Percentiles rank a stretch among this genome's conserved stretches.
phyloP scores from a whole-genome alignment of 2,888 invertebrate species.

The Macropis europaea region DNA sequence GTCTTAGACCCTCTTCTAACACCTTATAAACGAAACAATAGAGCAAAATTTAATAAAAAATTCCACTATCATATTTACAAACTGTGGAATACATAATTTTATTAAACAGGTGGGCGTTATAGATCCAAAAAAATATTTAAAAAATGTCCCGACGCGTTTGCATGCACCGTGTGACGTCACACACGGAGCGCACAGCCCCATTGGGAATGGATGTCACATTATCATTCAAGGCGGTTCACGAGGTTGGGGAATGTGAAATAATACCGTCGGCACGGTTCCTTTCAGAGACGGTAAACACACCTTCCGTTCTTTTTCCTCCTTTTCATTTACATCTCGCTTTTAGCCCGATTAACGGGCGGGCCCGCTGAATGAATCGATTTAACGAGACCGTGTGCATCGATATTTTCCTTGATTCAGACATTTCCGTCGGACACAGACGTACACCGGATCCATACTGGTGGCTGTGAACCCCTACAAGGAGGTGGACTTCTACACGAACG shows the following conservation, averaged over 20 bases:
- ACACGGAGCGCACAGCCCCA: neutral
- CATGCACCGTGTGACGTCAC: conserved; percentile 13
- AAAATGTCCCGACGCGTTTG: neutral
- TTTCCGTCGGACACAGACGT: conserved; percentile 85
- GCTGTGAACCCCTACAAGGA: conserved; percentile 97
- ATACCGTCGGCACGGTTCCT: conserved; percentile 38
- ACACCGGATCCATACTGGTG: conserved; percentile 94
- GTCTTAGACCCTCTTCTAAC: too few relatives aligned
- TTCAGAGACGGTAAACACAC: conserved; percentile 27
- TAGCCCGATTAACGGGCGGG: conserved; percentile 18
- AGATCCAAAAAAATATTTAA: neutral
- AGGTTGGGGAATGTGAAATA: conserved; percentile 39
- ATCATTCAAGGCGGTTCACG: conserved; percentile 40
- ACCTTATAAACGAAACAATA: too few relatives aligned
- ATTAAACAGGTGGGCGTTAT: too few relatives aligned
- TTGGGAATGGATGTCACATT: conserved; percentile 40
- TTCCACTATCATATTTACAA: too few relatives aligned
- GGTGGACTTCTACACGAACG: conserved; percentile 92
- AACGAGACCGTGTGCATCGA: conserved; percentile 3
- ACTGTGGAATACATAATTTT: too few relatives aligned
- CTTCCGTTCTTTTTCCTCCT: neutral
- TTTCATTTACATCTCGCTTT: neutral
- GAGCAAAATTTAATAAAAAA: too few relatives aligned
- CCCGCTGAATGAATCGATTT: conserved; percentile 17
- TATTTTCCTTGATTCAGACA: conserved; percentile 79